Conservation (phyloP, 1,140 invertebrate species). For the Macrostomum lignano region DNA sequence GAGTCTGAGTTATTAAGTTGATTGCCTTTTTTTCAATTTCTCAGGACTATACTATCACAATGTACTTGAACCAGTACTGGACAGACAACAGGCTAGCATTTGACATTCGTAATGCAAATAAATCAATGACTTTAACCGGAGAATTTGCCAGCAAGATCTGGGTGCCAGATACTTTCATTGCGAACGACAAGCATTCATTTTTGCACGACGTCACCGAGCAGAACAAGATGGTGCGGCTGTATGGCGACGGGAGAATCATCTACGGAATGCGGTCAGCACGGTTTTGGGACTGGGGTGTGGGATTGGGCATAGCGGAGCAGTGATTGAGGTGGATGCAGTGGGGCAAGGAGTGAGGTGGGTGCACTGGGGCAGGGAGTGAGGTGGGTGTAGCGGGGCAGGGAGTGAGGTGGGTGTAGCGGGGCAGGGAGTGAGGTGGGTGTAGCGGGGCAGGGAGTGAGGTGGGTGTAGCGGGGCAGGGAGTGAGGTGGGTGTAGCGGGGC, state of each 20-base stretch:
- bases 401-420: too few relatives aligned
- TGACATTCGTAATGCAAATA: constrained; percentile 38
- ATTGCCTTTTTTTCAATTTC: constrained; percentile 8
- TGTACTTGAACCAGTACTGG: constrained; percentile 97
- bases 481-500: too few relatives aligned
- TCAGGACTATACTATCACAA: constrained; percentile 89
- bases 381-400: too few relatives aligned
- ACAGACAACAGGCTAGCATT: constrained; percentile 72
- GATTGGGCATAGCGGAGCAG: too few relatives aligned
- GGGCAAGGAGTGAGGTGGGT: too few relatives aligned
- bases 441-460: too few relatives aligned
- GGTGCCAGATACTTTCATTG: constrained; percentile 93
- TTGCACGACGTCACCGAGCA: constrained; percentile 86
- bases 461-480: too few relatives aligned
- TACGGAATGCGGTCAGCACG: constrained; percentile 88
- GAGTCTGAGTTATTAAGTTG: neutral
- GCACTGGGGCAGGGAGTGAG: too few relatives aligned
- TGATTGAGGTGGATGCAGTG: too few relatives aligned
- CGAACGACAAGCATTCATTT: constrained; percentile 91
- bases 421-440: too few relatives aligned
- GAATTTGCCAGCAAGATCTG: constrained; percentile 93
- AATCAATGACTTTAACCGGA: constrained; percentile 58
- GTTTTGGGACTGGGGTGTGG: too few relatives aligned
- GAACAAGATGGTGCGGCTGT: constrained; percentile 72
- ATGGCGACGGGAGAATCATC: constrained; percentile 61